Percentiles rank a stretch among this genome's conserved stretches.
These are phyloP conservation scores for Onthophagus sagittarius DNA, from an alignment of 2,888 invertebrate genomes.

Conservation along the genomic window DNA sequence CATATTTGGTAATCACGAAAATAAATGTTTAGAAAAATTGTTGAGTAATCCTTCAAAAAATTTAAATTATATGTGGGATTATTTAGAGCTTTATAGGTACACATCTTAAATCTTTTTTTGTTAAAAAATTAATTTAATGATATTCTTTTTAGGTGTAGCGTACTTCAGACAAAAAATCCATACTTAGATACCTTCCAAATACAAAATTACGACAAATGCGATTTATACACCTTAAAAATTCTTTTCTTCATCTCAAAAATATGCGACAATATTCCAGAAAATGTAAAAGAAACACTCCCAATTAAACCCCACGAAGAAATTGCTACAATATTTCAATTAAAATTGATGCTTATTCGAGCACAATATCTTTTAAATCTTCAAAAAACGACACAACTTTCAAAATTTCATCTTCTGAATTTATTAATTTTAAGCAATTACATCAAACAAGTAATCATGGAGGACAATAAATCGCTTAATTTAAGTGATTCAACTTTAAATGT, in stretches of 20 bases:
- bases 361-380: constrained; percentile 34
- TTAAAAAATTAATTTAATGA: background rate
- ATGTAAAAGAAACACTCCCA: constrained; percentile 33
- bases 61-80: constrained; percentile 41
- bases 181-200: background rate
- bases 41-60: constrained; percentile 36
- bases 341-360: constrained; percentile 37
- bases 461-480: constrained; percentile 36
- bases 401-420: constrained; percentile 40
- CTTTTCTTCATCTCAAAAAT: constrained; percentile 38
- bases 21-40: constrained; percentile 38
- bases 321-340: constrained; percentile 40
- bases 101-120: background rate
- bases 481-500: constrained; percentile 38
- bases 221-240: constrained; percentile 38
- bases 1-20: constrained; percentile 34
- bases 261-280: constrained; percentile 38
- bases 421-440: constrained; percentile 41
- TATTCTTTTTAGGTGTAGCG: background rate
- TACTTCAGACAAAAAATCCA: background rate
- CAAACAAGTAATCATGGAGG: constrained; percentile 37
- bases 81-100: constrained; percentile 43
- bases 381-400: constrained; percentile 30
- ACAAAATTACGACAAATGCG: constrained; percentile 28
- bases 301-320: constrained; percentile 40